Evolutionary conservation across 2,888 invertebrate species (phyloP).

Genomic region (Meiosimyza decipiens): DNA sequence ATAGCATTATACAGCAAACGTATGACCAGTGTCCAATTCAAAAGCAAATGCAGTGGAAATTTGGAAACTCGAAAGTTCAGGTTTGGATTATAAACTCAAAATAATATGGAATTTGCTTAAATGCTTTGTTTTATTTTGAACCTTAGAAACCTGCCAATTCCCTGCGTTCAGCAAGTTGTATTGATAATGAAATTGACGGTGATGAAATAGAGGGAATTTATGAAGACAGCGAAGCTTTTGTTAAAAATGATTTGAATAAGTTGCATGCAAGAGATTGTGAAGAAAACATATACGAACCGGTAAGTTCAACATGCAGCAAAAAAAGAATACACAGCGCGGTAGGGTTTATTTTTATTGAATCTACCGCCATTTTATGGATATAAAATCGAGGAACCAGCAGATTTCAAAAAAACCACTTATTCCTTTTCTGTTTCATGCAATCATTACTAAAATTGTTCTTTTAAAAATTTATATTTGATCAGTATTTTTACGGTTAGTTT

Average conservation of each 20-base stretch:
- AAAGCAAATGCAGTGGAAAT: too few relatives aligned
- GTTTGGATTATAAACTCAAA: background rate
- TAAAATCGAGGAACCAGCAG: too few relatives aligned
- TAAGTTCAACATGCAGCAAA: conserved; percentile 39
- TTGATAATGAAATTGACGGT: too few relatives aligned
- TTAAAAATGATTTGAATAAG: conserved; percentile 17
- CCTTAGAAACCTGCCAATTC: conserved; percentile 4
- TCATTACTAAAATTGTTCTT: too few relatives aligned
- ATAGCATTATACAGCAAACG: conserved; percentile 39
- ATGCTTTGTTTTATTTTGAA: background rate
- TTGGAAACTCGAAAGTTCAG: background rate
- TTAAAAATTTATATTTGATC: too few relatives aligned
- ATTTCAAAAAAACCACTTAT: too few relatives aligned
- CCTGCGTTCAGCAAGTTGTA: background rate
- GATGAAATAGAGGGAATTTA: conserved; percentile 40
- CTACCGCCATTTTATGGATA: too few relatives aligned
- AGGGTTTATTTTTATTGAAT: too few relatives aligned
- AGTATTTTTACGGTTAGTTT: too few relatives aligned
- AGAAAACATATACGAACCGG: conserved; percentile 60
- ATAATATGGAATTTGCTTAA: background rate
- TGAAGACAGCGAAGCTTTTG: conserved; percentile 48
- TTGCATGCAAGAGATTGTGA: conserved; percentile 45
- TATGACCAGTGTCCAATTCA: background rate
- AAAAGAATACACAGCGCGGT: too few relatives aligned
- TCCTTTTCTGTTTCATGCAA: too few relatives aligned